These are phyloP conservation scores for Magallana ariakensis DNA, from an alignment of 1,140 invertebrate species.

Conservation along the genomic window DNA sequence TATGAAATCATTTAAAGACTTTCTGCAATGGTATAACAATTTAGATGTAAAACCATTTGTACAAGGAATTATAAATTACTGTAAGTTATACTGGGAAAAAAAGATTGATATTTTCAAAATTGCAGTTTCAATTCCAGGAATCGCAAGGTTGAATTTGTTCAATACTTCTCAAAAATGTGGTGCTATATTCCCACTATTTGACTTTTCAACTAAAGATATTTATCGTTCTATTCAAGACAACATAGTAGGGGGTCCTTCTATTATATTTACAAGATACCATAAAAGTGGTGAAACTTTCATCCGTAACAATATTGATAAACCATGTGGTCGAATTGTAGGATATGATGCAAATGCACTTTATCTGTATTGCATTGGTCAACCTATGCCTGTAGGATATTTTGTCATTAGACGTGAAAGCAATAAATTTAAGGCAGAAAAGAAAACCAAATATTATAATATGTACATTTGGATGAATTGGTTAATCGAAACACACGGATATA, in stretches of 20 bases:
- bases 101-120: conserved; percentile 24
- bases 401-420: conserved; percentile 4
- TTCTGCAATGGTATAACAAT: conserved; percentile 46
- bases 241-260: conserved; percentile 52
- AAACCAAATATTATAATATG: conserved; percentile 41
- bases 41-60: conserved; percentile 18
- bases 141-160: conserved; percentile 14
- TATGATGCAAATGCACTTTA: conserved; percentile 59
- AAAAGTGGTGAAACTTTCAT: conserved; percentile 48
- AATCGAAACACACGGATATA: background rate
- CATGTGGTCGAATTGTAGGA: conserved; percentile 36
- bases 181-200: conserved; percentile 47
- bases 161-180: background rate
- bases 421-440: conserved; percentile 47
- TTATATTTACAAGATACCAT: conserved; percentile 55
- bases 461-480: conserved; percentile 57
- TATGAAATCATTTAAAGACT: background rate
- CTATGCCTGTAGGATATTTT: conserved; percentile 51
- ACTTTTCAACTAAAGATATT: conserved; percentile 50
- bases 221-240: conserved; percentile 43
- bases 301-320: background rate
- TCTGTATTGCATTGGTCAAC: conserved; percentile 36
- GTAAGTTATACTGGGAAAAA: conserved; percentile 38
- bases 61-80: conserved; percentile 20
- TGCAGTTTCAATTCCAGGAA: background rate